Evolutionary conservation across 1,140 invertebrate genomes (phyloP).

Genomic region (Cyrtorhinus lividipennis): DNA sequence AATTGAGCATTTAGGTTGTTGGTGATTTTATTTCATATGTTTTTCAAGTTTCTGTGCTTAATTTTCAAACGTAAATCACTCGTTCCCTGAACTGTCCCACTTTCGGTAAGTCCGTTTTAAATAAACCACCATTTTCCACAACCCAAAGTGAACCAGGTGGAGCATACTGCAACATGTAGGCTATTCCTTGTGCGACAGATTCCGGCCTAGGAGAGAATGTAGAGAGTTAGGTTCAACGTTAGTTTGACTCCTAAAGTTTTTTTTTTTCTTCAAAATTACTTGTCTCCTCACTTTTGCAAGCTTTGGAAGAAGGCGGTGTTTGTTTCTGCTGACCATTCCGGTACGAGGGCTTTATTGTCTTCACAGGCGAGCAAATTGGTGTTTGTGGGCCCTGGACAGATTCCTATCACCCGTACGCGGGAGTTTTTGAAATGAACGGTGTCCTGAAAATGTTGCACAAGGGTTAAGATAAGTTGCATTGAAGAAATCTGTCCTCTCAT

Average conservation of each 20-base stretch:
- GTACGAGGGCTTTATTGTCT: neutral
- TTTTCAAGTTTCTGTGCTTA: too few species aligned
- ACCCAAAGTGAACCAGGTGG: neutral
- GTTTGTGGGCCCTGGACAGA: constrained; percentile 36
- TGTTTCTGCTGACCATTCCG: neutral
- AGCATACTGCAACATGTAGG: neutral
- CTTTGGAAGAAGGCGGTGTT: neutral
- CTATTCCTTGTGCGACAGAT: neutral
- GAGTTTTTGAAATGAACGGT: constrained; percentile 33
- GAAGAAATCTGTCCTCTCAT: neutral
- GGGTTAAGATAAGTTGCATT: constrained; percentile 6
- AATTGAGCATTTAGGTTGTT: too few species aligned
- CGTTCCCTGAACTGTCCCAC: neutral
- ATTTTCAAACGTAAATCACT: neutral
- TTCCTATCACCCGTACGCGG: constrained; percentile 35
- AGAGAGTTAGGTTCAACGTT: too few species aligned
- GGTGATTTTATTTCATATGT: too few species aligned
- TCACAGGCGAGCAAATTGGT: constrained; percentile 27
- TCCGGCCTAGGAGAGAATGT: neutral
- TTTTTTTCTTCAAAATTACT: too few species aligned
- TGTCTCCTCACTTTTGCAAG: neutral
- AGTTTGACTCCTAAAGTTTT: too few species aligned
- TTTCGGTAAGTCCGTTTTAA: neutral
- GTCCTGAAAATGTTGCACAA: constrained; percentile 29
- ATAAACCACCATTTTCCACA: neutral